Percentiles rank a stretch among this genome's conserved stretches.
Conservation (phyloP, 1,140 invertebrate genomes). For the Lepidotrigona ventralis region DNA sequence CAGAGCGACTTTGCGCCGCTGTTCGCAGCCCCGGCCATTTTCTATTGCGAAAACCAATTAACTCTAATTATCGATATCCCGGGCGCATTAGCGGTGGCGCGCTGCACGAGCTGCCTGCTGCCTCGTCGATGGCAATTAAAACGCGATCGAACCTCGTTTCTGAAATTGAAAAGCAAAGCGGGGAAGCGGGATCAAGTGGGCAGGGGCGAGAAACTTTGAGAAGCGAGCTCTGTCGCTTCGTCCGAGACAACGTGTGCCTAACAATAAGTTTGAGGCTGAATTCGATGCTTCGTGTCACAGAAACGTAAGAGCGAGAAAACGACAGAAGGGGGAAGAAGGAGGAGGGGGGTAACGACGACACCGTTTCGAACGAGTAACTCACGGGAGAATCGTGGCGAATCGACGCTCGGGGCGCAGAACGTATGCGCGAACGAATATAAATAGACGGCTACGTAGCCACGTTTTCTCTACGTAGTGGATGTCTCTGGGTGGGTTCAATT, state of each 20-base stretch:
- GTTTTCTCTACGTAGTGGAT: slow-evolving; percentile 34
- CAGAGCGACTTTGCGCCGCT: slow-evolving; percentile 5
- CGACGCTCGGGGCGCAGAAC: neutral
- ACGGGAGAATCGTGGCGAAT: neutral
- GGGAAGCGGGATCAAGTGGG: too few relatives aligned
- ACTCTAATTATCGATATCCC: slow-evolving; percentile 46
- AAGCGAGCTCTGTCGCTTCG: neutral
- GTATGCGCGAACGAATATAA: slow-evolving; percentile 47
- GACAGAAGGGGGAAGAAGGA: too few relatives aligned
- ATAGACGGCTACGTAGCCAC: slow-evolving; percentile 55
- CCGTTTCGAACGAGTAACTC: neutral
- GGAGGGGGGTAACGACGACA: neutral
- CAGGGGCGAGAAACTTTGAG: neutral
- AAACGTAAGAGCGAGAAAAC: neutral
- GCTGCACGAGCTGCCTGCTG: too few relatives aligned
- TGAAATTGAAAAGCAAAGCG: slow-evolving; percentile 2
- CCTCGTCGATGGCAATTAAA: slow-evolving; percentile 41
- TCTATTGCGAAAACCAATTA: slow-evolving; percentile 46
- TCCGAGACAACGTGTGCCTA: neutral
- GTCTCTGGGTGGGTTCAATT: slow-evolving; percentile 69
- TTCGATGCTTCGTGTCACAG: neutral
- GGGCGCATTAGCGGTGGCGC: slow-evolving; percentile 21
- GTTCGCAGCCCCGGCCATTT: slow-evolving; percentile 30
- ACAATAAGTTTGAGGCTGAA: neutral
- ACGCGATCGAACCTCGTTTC: slow-evolving; percentile 28